Base-by-base conservation (phyloP, 2,888 invertebrate species). In the Drosophila macrospina region DNA sequence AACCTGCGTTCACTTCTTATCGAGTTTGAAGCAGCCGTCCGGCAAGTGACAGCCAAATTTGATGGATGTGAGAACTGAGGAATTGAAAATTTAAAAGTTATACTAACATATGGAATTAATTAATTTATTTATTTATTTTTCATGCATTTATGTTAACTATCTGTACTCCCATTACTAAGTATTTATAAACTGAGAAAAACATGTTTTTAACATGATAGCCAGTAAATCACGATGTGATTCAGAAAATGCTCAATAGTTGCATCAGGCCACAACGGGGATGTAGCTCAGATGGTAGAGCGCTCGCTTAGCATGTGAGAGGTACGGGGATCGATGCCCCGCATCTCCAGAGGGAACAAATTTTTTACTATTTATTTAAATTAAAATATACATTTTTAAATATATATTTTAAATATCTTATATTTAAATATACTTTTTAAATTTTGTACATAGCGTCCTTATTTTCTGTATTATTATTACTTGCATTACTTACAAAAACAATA, bases 201-300 rank as follows among this genome's bases (percentile, higher is more conserved):
- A n/a, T 8, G 15, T 15, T 26, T 7, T 11, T 5, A 8, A 1
- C 16, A 13, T 10, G 2, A 15, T 13, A 7, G 34, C 5, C 6
- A 6, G 7, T 1, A 26, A 41, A 28, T 4, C 2, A 3, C n/a
- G 7, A 8, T 3, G 6, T 7, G 60, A 34, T 10, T 62, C 10
- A 54, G 2, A 74, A 74, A 74, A 63, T 10, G 16, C 4, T n/a
- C 42, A 56, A 16, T 56, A 0, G 28, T 8, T 84, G 68, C 62
- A 48, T 37, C 69, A 63, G 60, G 44, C 60, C 5, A 0, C 48
- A 57, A 71, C 11, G 92, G 92, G 92, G 92, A 91, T 91, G 91
- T 92, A 91, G 92, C 92, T 92, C 92, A 92, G 90, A 91, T 91
- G 92, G 92, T 91, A 92, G 92, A 92, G 92, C 91, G 92, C 92